phyloP scores from a whole-genome alignment of 2,888 invertebrate genomes.

The Nasonovia ribisnigri region DNA sequence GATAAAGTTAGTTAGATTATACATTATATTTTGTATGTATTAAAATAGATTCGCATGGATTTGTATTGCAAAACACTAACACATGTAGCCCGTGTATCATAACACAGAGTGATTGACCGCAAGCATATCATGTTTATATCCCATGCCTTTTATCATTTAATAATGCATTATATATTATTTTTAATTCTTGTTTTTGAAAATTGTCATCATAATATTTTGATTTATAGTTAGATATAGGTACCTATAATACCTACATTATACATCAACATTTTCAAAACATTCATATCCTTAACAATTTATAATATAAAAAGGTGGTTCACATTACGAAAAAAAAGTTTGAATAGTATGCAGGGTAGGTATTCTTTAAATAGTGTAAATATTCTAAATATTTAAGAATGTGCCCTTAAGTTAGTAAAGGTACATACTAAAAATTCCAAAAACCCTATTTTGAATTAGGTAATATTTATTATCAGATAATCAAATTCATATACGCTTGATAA shows the following conservation, averaged over 20 bases:
- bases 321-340: no score
- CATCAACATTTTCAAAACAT: not conserved
- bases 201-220: not conserved
- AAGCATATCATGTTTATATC: not conserved
- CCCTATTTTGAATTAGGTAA: not conserved
- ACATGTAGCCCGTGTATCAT: not conserved
- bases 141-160: not conserved
- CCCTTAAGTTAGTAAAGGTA: no score
- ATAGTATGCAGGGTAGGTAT: no score
- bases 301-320: no score
- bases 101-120: not conserved
- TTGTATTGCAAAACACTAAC: not conserved
- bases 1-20: not conserved
- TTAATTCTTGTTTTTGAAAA: not conserved
- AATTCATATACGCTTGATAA: not conserved
- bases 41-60: not conserved
- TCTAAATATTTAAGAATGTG: no score
- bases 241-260: no score
- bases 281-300: no score
- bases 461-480: not conserved
- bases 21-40: conserved; percentile 10
- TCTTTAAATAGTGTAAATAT: no score
- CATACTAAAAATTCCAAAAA: not conserved
- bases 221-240: not conserved
- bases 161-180: not conserved